phyloP scores from a whole-genome alignment of 2,888 invertebrate species.

The Deroplatys truncata region DNA sequence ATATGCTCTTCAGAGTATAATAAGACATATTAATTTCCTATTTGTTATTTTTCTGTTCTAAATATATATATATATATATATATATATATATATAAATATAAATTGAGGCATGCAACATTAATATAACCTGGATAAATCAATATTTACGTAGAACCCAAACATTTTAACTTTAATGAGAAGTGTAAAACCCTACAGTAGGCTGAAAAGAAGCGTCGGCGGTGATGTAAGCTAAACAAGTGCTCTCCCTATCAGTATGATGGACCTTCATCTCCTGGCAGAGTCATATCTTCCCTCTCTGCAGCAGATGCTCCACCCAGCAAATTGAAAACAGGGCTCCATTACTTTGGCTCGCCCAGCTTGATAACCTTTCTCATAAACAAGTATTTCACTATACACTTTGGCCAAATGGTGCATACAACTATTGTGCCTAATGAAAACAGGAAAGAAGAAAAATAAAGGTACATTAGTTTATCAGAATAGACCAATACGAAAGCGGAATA shows the following conservation, averaged over 20 bases:
- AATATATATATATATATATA: too few species aligned
- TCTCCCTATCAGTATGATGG: not conserved
- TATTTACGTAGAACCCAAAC: too few species aligned
- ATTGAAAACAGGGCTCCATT: not conserved
- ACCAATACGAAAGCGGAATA: too few species aligned
- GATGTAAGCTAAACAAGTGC: not conserved
- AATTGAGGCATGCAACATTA: too few species aligned
- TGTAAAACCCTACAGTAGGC: not conserved
- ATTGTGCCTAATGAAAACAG: not conserved
- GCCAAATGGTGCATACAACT: too few species aligned
- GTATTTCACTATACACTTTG: not conserved
- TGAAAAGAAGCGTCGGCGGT: not conserved
- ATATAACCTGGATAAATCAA: too few species aligned
- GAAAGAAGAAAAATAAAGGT: not conserved
- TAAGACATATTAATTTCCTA: too few species aligned
- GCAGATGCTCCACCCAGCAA: not conserved
- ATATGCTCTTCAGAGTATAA: too few species aligned
- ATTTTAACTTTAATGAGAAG: too few species aligned
- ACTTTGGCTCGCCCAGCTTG: not conserved
- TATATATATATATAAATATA: too few species aligned
- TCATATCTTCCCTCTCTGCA: not conserved
- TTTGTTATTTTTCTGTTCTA: too few species aligned
- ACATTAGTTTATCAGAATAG: not conserved
- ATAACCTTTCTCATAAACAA: not conserved
- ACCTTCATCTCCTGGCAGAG: not conserved